phyloP scores from a whole-genome alignment of 2,113 vertebrate genomes.

The Sprattus sprattus region DNA sequence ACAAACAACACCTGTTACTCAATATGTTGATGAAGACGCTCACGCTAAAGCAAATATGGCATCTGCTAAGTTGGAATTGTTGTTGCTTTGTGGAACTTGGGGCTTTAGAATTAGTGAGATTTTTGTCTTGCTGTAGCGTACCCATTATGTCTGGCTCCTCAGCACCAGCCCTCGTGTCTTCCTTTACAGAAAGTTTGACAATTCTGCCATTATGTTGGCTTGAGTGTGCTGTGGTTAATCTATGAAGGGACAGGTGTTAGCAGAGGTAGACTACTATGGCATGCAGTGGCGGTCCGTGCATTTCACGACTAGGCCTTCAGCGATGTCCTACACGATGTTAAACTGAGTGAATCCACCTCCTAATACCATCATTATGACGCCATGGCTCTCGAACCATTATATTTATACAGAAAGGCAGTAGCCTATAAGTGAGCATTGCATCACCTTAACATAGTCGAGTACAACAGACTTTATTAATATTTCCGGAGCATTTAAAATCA shows the following conservation, averaged over 20 bases:
- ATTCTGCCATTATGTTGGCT: background rate
- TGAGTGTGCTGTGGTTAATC: background rate
- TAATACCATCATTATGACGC: too few relatives aligned
- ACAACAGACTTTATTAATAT: too few relatives aligned
- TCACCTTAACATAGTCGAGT: too few relatives aligned
- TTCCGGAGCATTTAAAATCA: too few relatives aligned
- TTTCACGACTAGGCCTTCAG: too few relatives aligned
- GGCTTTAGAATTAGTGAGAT: background rate
- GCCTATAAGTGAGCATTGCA: too few relatives aligned
- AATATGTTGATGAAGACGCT: conserved; percentile 55
- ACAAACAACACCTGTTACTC: conserved; percentile 60
- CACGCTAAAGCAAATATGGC: background rate
- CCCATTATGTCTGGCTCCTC: background rate
- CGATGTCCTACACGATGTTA: too few relatives aligned
- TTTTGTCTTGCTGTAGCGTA: background rate
- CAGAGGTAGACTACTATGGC: too few relatives aligned
- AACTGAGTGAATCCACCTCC: too few relatives aligned
- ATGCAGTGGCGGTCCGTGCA: too few relatives aligned
- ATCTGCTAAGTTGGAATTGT: background rate
- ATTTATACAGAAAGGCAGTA: too few relatives aligned
- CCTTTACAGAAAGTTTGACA: background rate
- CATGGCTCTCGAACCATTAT: too few relatives aligned
- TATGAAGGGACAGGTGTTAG: background rate
- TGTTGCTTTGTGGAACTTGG: background rate
- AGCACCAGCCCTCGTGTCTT: background rate